Percentiles rank a stretch among this genome's conserved stretches.
Conservation (phyloP, 2,113 vertebrate species). For the Hirundichthys speculiger region DNA sequence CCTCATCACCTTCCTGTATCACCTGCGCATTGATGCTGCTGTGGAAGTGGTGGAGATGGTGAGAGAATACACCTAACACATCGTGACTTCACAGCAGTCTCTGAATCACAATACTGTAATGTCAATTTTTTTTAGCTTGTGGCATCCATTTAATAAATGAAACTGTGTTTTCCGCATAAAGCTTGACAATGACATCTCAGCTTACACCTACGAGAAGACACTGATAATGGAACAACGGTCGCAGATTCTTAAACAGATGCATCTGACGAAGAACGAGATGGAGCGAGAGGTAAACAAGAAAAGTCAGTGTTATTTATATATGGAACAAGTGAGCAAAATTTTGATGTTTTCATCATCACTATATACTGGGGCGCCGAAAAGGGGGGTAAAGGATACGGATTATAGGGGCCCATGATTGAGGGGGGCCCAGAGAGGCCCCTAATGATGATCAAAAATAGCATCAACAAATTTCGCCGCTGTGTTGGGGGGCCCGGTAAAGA, state of each 20-base stretch:
- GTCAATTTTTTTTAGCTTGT: neutral
- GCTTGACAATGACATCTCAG: conserved; percentile 95
- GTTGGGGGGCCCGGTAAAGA: too few species aligned
- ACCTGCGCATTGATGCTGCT: conserved; percentile 91
- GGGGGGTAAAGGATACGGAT: too few species aligned
- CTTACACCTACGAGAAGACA: conserved; percentile 98
- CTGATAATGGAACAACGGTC: conserved; percentile 96
- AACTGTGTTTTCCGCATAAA: conserved; percentile 52
- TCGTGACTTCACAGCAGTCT: conserved; percentile 4
- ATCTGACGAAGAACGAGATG: conserved; percentile 95
- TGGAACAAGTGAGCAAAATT: neutral
- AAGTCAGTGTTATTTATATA: neutral
- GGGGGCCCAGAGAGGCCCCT: too few species aligned
- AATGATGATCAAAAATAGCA: too few species aligned
- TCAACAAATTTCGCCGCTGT: too few species aligned
- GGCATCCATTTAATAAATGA: neutral
- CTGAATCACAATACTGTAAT: neutral
- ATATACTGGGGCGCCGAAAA: too few species aligned
- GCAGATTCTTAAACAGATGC: conserved; percentile 98
- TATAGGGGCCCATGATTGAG: too few species aligned
- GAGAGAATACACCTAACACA: conserved; percentile 56
- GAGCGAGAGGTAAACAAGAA: conserved; percentile 89
- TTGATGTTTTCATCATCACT: conserved; percentile 8
- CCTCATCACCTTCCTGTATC: conserved; percentile 94
- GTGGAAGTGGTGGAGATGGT: conserved; percentile 99